Conservation (phyloP, 2,888 invertebrate species). For the Cantharis lateralis region DNA sequence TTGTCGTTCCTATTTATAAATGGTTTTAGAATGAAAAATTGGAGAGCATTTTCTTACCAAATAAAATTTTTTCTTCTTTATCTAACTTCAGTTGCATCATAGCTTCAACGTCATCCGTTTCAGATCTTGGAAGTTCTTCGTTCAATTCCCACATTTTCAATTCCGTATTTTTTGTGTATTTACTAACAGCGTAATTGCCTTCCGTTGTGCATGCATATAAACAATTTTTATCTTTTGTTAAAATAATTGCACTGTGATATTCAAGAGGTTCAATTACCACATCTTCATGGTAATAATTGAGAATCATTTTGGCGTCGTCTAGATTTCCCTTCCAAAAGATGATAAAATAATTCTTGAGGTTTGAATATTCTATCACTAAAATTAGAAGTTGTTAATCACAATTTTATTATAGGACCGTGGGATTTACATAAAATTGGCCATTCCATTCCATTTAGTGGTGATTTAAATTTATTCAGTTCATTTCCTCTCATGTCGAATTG, state of each 20-base stretch:
- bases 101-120: constrained; percentile 75
- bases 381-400: constrained; percentile 14
- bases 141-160: constrained; percentile 67
- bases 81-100: constrained; percentile 84
- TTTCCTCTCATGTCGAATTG: constrained; percentile 80
- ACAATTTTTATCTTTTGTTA: constrained; percentile 68
- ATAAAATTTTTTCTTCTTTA: constrained; percentile 76
- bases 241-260: constrained; percentile 71
- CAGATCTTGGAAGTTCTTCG: constrained; percentile 66
- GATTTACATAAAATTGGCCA: constrained; percentile 76
- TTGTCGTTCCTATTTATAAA: constrained; percentile 66
- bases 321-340: constrained; percentile 83
- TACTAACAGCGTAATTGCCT: constrained; percentile 61
- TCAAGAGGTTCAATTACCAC: constrained; percentile 61
- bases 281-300: constrained; percentile 65
- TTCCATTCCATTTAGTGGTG: constrained; percentile 61
- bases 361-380: constrained; percentile 72
- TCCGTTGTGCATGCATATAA: constrained; percentile 74
- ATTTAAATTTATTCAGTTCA: constrained; percentile 63
- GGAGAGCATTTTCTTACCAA: constrained; percentile 61
- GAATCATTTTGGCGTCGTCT: constrained; percentile 73
- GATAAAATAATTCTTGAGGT: constrained; percentile 69
- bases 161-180: constrained; percentile 55
- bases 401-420: not conserved
- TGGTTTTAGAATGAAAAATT: not conserved